Percentiles rank a stretch among this genome's conserved stretches.
These are phyloP conservation scores for Phainopepla nitens DNA, from an alignment of 2,113 vertebrate species.

Conservation along the genomic window DNA sequence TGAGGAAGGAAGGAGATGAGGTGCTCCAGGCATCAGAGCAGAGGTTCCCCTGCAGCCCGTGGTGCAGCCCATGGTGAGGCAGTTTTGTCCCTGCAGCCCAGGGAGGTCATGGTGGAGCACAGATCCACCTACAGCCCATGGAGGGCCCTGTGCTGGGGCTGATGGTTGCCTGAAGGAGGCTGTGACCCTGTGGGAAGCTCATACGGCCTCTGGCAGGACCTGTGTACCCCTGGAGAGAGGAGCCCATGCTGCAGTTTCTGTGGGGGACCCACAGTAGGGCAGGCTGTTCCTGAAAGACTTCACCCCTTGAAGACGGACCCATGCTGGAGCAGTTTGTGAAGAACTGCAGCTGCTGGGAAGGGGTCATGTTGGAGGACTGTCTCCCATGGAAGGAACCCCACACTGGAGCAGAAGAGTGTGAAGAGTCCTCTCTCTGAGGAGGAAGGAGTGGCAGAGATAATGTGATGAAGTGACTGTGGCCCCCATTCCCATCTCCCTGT, in stretches of 20 bases:
- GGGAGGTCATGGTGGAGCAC: not conserved
- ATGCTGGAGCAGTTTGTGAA: rapidly evolving
- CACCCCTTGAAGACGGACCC: rapidly evolving
- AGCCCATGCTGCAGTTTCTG: rapidly evolving
- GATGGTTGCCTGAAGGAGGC: not conserved
- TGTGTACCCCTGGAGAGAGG: not conserved
- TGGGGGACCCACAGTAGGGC: not conserved
- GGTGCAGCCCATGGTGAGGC: not conserved
- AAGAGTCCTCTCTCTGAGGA: not conserved
- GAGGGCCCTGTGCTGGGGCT: too few species aligned
- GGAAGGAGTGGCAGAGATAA: not conserved
- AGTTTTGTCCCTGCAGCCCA: not conserved
- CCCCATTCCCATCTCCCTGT: not conserved
- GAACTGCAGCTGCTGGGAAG: not conserved
- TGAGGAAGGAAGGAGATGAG: not conserved
- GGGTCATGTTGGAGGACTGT: rapidly evolving
- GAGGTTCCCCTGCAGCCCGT: not conserved
- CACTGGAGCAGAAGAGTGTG: not conserved
- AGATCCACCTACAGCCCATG: not conserved
- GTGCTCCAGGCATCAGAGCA: not conserved
- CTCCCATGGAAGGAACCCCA: not conserved
- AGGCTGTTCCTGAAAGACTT: not conserved
- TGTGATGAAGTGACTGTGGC: not conserved
- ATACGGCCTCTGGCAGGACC: not conserved
- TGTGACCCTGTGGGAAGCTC: not conserved